Conservation (phyloP, 2,113 vertebrate genomes). For the Cynocephalus volans region DNA sequence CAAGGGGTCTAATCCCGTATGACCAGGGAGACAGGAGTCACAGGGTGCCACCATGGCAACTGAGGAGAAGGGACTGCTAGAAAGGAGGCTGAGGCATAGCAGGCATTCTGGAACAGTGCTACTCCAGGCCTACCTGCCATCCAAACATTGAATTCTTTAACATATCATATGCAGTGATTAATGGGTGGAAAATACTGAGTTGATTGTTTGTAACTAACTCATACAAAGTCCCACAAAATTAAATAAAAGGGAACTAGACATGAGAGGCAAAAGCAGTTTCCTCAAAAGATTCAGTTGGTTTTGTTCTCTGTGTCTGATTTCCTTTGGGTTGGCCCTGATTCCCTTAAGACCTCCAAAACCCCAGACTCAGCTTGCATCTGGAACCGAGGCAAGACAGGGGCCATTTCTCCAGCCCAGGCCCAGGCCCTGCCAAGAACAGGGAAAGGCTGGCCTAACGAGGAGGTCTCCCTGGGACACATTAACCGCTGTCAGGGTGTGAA, state of each 20-base stretch:
- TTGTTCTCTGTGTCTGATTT: slow-evolving; percentile 53
- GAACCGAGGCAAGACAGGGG: background rate
- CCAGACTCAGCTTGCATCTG: background rate
- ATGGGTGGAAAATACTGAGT: slow-evolving; percentile 46
- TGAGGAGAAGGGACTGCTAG: background rate
- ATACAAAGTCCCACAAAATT: slow-evolving; percentile 57
- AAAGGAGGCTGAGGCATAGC: background rate
- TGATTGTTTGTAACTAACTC: slow-evolving; percentile 64
- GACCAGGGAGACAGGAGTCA: background rate
- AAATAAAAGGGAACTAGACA: slow-evolving; percentile 63
- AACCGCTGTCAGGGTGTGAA: slow-evolving; percentile 31
- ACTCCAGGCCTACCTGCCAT: background rate
- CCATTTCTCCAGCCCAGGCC: background rate
- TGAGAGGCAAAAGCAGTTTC: slow-evolving; percentile 59
- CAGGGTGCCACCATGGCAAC: accelerated
- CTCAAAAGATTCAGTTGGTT: slow-evolving; percentile 70
- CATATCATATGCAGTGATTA: slow-evolving; percentile 70
- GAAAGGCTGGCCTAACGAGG: background rate
- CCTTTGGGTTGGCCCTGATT: slow-evolving; percentile 47
- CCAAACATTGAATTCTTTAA: slow-evolving; percentile 23
- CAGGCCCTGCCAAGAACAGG: background rate
- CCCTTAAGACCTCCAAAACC: background rate
- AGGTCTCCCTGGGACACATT: slow-evolving; percentile 32
- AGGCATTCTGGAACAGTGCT: background rate
- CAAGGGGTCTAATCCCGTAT: background rate